These are phyloP conservation scores for Dicaeum eximium DNA, from an alignment of 2,113 vertebrate species.

Conservation along the genomic window DNA sequence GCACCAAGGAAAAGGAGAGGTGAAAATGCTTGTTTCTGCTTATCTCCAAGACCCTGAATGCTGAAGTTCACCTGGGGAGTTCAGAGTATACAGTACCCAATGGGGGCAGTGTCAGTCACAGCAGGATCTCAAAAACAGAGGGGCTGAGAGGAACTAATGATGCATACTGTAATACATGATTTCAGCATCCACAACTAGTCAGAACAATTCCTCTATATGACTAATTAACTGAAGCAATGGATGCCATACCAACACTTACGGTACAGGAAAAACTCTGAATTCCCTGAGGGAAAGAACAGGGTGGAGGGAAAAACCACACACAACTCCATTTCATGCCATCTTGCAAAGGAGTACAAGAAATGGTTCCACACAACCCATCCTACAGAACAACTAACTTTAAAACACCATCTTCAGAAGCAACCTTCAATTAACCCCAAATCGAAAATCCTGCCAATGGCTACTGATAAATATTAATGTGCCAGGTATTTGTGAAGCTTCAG, in stretches of 20 bases:
- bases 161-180: not conserved
- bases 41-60: not conserved
- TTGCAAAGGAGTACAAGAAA: not conserved
- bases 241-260: slow-evolving; percentile 19
- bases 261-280: slow-evolving; percentile 36
- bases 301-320: slow-evolving; percentile 22
- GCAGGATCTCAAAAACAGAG: not conserved
- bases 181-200: slow-evolving; percentile 57
- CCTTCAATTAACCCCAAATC: not conserved
- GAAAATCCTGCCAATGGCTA: not conserved
- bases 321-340: slow-evolving; percentile 25
- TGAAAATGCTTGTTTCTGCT: not conserved
- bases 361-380: not conserved
- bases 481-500: not conserved
- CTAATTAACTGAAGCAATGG: slow-evolving; percentile 58
- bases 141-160: not conserved
- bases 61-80: not conserved
- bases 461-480: not conserved
- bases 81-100: not conserved
- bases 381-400: not conserved
- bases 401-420: not conserved
- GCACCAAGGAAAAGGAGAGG: not conserved
- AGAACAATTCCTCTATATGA: slow-evolving; percentile 60
- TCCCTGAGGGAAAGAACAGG: slow-evolving; percentile 56
- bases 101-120: not conserved